Base-by-base conservation (phyloP, 2,888 invertebrate species). In the Mimas tiliae region DNA sequence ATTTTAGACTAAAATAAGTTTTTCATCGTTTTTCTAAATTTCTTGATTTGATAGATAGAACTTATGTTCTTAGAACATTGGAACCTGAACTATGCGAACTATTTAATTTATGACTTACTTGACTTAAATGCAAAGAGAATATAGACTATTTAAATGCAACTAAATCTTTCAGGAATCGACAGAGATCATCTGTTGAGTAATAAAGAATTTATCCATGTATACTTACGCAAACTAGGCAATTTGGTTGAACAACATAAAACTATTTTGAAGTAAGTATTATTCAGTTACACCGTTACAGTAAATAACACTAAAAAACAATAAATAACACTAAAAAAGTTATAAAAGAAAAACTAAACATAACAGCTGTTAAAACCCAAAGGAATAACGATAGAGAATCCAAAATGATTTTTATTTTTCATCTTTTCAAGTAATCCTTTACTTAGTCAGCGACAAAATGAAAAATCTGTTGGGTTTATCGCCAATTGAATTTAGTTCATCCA, bases 201-300 rank as follows among this genome's bases (percentile, higher is more conserved):
- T 67, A 74, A 75, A n/a, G 68, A 70, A 3, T 90, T 89, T 68
- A 73, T 72, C 67, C 65, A 75, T 53, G 77, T 68, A 69, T 91
- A 84, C 66, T 70, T 72, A 33, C 78, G 78, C n/a, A 80, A 87
- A 69, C 75, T 93, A 50, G 76, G 87, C 1, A 71, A 79, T 16
- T 78, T 91, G 66, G 85, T 87, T 3, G 73, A 82, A 45, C 90
- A 91, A 71, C 92, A 93, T 70, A 82, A 75, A 63, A 72, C 75
- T 55, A 79, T 92, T 73, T 79, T 91, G 58, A 77, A 80, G 91
- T 91, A 74, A 84, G 82, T 79, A 63, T n/a, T 27, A 27, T 34
- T 19, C 21, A 7, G n/a, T 19, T 19, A 33, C 6, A 38, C 8
- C 3, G 7, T 6, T 27, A 53, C 53, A 19, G 16, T 11, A 27